Conservation (phyloP, 2,113 vertebrate species). For the Paracanthobrama guichenoti region DNA sequence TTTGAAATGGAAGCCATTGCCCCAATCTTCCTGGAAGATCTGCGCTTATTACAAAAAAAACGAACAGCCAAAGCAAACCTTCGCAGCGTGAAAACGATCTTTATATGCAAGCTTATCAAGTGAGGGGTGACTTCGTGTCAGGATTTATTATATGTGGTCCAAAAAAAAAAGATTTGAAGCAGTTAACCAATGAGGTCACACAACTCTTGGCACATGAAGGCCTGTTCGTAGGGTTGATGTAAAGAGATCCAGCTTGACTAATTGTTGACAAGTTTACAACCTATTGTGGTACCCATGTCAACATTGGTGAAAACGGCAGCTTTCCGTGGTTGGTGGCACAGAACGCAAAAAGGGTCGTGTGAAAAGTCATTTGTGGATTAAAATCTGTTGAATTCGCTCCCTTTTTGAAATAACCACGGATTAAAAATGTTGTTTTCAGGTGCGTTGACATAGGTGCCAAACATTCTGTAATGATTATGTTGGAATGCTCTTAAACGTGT, state of each 20-base stretch:
- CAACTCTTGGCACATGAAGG: constrained; percentile 6
- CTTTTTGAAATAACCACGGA: constrained; percentile 20
- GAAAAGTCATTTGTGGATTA: neutral
- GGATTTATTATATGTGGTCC: constrained; percentile 20
- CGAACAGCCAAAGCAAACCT: constrained; percentile 34
- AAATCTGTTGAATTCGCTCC: neutral
- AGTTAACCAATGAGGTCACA: constrained; percentile 40
- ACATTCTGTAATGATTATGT: constrained; percentile 15
- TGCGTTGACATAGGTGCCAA: constrained; percentile 9
- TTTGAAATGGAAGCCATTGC: constrained; percentile 20
- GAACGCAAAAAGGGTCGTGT: neutral
- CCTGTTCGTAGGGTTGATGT: constrained; percentile 19
- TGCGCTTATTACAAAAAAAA: neutral
- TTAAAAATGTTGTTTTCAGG: constrained; percentile 12
- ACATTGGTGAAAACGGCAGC: constrained; percentile 15
- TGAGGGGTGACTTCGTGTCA: constrained; percentile 2
- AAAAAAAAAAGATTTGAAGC: constrained; percentile 20
- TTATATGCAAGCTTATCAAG: constrained; percentile 25
- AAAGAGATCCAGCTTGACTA: constrained; percentile 26
- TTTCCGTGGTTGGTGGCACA: constrained; percentile 15
- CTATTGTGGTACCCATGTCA: constrained; percentile 19
- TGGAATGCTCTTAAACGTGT: constrained; percentile 30
- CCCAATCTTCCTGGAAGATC: constrained; percentile 9
- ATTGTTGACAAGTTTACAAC: constrained; percentile 26
- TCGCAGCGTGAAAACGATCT: constrained; percentile 11